phyloP scores from a whole-genome alignment of 92 coral and sea anemone genomes.

The Porites lobata region DNA sequence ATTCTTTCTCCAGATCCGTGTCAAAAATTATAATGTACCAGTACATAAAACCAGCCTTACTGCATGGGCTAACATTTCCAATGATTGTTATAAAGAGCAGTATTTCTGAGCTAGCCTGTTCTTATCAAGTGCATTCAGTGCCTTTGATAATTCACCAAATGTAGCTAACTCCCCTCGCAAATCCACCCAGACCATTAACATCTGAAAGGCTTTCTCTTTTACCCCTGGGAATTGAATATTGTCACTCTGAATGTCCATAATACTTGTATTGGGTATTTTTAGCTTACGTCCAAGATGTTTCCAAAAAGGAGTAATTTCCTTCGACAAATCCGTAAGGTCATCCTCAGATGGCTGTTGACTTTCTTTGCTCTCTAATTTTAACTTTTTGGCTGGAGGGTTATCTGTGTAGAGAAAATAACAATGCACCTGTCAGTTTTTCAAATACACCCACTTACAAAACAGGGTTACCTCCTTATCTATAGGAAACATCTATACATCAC shows the following conservation, averaged over 20 bases:
- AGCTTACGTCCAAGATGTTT: constrained; percentile 82
- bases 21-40: no score
- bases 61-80: no score
- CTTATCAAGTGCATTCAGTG: constrained; percentile 65
- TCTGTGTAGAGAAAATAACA: constrained; percentile 14
- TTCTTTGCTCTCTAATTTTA: constrained; percentile 19
- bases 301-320: constrained; percentile 70
- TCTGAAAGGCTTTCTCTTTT: constrained; percentile 77
- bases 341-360: constrained; percentile 65
- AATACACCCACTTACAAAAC: no score
- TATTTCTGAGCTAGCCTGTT: constrained; percentile 66
- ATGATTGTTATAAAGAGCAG: constrained; percentile 2
- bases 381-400: constrained; percentile 43
- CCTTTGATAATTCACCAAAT: constrained; percentile 64
- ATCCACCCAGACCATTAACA: constrained; percentile 81
- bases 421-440: background rate
- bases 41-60: no score
- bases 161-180: constrained; percentile 41
- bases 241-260: constrained; percentile 80
- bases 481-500: no score
- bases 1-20: no score
- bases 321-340: constrained; percentile 64
- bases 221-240: constrained; percentile 66
- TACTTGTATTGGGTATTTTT: constrained; percentile 64
- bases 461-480: no score